Conservation (phyloP, 2,797 vertebrate species). For the Diglossa cyanea region DNA sequence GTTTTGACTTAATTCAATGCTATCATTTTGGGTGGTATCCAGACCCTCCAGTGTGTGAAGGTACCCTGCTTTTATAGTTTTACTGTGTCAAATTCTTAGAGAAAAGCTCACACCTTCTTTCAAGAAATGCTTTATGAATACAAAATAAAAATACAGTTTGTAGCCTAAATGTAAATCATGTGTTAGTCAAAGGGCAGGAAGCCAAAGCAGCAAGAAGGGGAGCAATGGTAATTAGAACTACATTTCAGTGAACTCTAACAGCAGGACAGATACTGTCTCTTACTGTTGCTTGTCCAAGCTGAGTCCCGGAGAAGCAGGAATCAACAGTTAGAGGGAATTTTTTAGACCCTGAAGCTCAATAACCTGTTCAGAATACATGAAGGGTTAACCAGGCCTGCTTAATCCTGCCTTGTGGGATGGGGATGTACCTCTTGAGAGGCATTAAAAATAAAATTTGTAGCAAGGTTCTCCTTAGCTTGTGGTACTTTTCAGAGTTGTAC, state of each 20-base stretch:
- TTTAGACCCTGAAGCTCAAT: neutral
- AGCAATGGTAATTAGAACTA: neutral
- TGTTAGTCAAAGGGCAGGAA: neutral
- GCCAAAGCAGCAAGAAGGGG: neutral
- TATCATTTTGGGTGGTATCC: slow-evolving; percentile 80
- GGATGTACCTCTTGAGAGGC: neutral
- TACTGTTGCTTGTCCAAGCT: neutral
- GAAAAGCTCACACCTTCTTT: neutral
- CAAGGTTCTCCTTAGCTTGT: neutral
- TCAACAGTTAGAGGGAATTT: neutral
- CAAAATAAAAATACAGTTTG: neutral
- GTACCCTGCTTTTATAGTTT: slow-evolving; percentile 45
- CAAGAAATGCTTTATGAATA: neutral
- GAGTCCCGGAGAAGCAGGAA: neutral
- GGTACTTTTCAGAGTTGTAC: neutral
- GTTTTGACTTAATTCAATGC: slow-evolving; percentile 79
- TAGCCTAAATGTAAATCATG: neutral
- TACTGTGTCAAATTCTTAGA: neutral
- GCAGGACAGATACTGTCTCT: neutral
- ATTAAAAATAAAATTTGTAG: neutral
- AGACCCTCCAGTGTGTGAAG: slow-evolving; percentile 77
- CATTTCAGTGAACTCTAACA: neutral
- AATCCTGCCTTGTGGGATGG: neutral
- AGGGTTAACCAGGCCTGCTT: neutral
- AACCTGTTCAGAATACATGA: neutral